Base-by-base conservation (phyloP, 37 sponge, comb jelly and placozoan species). In the Eunapius fragilis region DNA sequence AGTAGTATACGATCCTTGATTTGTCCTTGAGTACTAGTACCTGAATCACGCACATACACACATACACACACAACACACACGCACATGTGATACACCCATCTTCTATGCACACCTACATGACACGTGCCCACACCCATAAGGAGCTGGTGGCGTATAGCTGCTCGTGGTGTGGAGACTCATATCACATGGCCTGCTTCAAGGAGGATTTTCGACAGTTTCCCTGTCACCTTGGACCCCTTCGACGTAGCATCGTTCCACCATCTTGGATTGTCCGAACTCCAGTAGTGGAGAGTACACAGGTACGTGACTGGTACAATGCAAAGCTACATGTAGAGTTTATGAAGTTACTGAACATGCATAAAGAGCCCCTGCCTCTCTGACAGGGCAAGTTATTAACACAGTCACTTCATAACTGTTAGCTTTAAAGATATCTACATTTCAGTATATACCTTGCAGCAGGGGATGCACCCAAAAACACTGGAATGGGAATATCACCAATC, bases 231-330 rank as follows among this genome's bases (percentile, higher is more conserved):
- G 98, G 98, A 25, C 85, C 86, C 25, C 87, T 91, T 23, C 70
- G 82, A 25, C 85, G 88, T 24, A 76, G 89, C 72, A 96, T 96
- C 31, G 87, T 98, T 14, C 98, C 96, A 28, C 88, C 96, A 5
- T 91, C 96, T 0, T 98, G 98, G 96, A 85, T 98, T 34, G 90
- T 98, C 41, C 93, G 88, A 80, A 36, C 82, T 3, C 95, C 95
- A 25, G 67, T 48, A 0, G 68, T 83, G 31, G 94, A 88, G 41
- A 47, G 50, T 6, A 85, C 58, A 17, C 58, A 58, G 58, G 58
- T 58, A 58, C n/a, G 0, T 1, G 6, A 6, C 6, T 41, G 41
- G 58, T 58, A 17, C 14, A 17, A 4, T 19, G 14, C 14, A 58
- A 19, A 58, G 58, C 19, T 17, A 10, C 22, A 17, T 58, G 58